Base-by-base conservation (phyloP, 2,113 vertebrate species). In the Triplophysa siluroides region DNA sequence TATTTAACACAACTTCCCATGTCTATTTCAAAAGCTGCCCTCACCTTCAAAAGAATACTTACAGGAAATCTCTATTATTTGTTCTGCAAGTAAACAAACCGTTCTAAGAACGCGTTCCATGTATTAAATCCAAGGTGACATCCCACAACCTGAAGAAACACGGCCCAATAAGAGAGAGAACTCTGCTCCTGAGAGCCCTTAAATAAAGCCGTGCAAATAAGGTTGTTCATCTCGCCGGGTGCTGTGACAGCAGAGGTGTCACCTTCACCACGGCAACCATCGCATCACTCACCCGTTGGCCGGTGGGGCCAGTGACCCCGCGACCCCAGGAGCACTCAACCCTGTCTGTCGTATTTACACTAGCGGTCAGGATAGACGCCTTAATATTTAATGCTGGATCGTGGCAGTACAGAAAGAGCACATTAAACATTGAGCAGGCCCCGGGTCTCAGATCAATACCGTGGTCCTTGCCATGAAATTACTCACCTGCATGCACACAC, bases 371-470 rank as follows among this genome's bases (percentile, higher is more conserved):
- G 54, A 54, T 29, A 62, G 54, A 64, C 18, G 38, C 78, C 75
- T 87, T 83, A 80, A 85, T 85, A 81, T 84, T 72, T 81, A 81
- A 85, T 84, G 80, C 80, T 33, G 41, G 75, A 78, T 56, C 56
- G 70, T 85, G 82, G 82, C 84, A 63, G 80, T 81, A 78, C 71
- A 84, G 83, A 84, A 85, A 79, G 78, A 81, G 81, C 45, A n/a
- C 85, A 86, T 85, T 86, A 85, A 86, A 85, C 81, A 86, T 85
- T 85, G 81, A 86, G 54, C 70, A 78, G 81, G 64, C 43, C 78
- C 67, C 58, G 13, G 76, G 78, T 78, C 52, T 76, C 61, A 24
- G 66, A 85, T 85, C 83, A 66, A 85, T 84, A 84, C 45, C 19
- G 65, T 63, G 70, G 62, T 54, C 73, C 81, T 84, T 69, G 78